These are phyloP conservation scores for Lamprologus ornatipinnis DNA, from an alignment of 2,113 vertebrate genomes.

Conservation along the genomic window DNA sequence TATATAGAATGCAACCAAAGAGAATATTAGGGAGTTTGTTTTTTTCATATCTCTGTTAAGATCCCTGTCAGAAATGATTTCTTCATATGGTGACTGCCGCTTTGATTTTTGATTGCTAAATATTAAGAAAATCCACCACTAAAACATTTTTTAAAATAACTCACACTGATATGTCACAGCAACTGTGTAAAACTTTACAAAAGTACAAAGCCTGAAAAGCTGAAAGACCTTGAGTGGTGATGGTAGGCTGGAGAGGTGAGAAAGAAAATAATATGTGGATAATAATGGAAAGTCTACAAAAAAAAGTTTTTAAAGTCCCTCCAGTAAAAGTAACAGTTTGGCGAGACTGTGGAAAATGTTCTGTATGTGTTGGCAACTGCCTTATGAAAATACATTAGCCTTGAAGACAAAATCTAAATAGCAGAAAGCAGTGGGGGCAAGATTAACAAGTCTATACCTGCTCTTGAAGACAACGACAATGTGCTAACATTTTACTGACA, in stretches of 20 bases:
- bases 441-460: slow-evolving; percentile 62
- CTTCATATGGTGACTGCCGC: background rate
- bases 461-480: slow-evolving; percentile 53
- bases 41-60: background rate
- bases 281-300: background rate
- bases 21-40: background rate
- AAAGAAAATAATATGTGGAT: slow-evolving; percentile 23
- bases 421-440: slow-evolving; percentile 23
- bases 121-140: background rate
- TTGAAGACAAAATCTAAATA: slow-evolving; percentile 56
- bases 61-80: background rate
- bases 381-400: slow-evolving; percentile 48
- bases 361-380: slow-evolving; percentile 54
- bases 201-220: background rate
- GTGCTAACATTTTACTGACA: slow-evolving; percentile 63
- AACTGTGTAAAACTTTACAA: background rate
- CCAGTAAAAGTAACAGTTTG: slow-evolving; percentile 60
- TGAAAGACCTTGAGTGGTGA: slow-evolving; percentile 40
- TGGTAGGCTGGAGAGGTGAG: slow-evolving; percentile 42
- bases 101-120: background rate
- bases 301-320: slow-evolving; percentile 49
- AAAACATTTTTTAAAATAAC: background rate
- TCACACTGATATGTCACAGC: background rate
- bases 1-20: background rate
- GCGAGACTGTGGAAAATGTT: slow-evolving; percentile 6